Evolutionary conservation across 1,140 invertebrate species (phyloP), one percentile per base, ranked within the genome.

Genomic region (Tetramorium simillimum): DNA sequence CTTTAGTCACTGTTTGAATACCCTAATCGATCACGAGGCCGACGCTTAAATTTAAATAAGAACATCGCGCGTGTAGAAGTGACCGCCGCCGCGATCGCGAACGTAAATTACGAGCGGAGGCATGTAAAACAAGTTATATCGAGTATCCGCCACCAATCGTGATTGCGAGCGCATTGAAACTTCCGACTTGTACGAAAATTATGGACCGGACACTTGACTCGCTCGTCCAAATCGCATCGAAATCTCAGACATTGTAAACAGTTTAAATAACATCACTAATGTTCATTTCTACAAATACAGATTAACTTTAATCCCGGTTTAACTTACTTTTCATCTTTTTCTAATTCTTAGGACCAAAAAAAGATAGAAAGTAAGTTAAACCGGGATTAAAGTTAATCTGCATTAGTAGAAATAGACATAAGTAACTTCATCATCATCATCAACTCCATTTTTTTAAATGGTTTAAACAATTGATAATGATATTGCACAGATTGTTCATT

Each of bases 41-140:
- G 49, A 77, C 58, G 73, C 43, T 77, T 62, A 49, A 63, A 84
- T 84, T 84, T 84, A 84, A 75, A 81, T 81, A 81, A 81, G 77
- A 81, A 69, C 77, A 53, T 69, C 63, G 77, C 46, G 77, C n/a
- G 24, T 63, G 58, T 46, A 56, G 60, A 78, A 43, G 5, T 65
- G 24, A 77, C 40, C 37, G 37, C 40, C 33, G 24, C 40, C 9
- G 37, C 21, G 40, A 62, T 46, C 12, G 33, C 58, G 40, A 78
- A 21, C 60, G 18, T 78, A 65, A 78, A 78, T 78, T 65, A 33
- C 40, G 24, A 75, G 46, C 24, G 7, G 16, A 46, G 43, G 76
- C 60, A 65, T 78, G 76, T 78, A 69, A 70, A 43, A 40, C 33
- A 67, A 67, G 28, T 81, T 70, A 63, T 51, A 69, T 14, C 43